Conservation (phyloP, 2,888 invertebrate genomes). For the Pseudanteris insignis region DNA sequence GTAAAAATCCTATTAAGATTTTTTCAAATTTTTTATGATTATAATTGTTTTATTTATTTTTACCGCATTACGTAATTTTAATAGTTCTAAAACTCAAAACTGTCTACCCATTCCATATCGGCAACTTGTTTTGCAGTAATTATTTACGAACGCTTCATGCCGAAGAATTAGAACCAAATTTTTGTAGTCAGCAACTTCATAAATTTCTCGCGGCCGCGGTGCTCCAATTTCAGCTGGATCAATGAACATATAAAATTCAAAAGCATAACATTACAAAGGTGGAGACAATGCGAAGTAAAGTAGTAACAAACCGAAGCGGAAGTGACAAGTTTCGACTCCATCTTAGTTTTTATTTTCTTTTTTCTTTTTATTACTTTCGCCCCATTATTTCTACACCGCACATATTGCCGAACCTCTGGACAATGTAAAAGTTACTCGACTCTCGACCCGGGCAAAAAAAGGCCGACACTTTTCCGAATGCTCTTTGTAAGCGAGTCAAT, state of each 20-base stretch:
- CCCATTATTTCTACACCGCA: slow-evolving; percentile 32
- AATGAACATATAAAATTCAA: slow-evolving; percentile 30
- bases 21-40: too few species aligned
- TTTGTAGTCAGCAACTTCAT: slow-evolving; percentile 16
- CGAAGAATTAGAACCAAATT: slow-evolving; percentile 12
- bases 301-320: slow-evolving; percentile 53
- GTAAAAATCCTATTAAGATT: too few species aligned
- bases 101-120: neutral
- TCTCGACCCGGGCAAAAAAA: slow-evolving; percentile 11
- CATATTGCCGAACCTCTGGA: slow-evolving; percentile 29
- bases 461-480: slow-evolving; percentile 16
- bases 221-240: slow-evolving; percentile 21
- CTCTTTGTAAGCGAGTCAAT: slow-evolving; percentile 25
- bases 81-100: neutral
- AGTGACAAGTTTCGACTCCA: slow-evolving; percentile 53
- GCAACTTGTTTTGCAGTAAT: slow-evolving; percentile 4
- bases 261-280: slow-evolving; percentile 33
- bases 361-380: slow-evolving; percentile 26
- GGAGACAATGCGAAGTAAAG: slow-evolving; percentile 37
- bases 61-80: too few species aligned
- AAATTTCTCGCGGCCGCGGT: slow-evolving; percentile 11
- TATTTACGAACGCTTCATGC: slow-evolving; percentile 5
- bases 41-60: too few species aligned
- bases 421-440: slow-evolving; percentile 39
- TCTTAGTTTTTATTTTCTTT: too few species aligned